Evolutionary conservation across 2,888 invertebrate species (phyloP), one percentile per base, ranked within the genome.

Genomic region (Drosophila limbata): DNA sequence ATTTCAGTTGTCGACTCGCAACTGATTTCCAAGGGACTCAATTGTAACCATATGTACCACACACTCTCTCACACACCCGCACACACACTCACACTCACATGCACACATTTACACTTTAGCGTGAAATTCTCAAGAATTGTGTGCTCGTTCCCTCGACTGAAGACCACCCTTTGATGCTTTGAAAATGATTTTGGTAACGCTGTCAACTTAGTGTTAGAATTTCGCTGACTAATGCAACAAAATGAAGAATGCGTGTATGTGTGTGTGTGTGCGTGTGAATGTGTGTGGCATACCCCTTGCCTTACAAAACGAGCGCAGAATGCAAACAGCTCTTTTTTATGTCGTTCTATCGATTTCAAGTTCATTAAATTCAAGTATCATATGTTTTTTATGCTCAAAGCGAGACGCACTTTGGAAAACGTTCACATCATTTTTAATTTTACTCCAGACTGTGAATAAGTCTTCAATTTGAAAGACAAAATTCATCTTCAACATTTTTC

Each of bases 181-280:
- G 65, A 53, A 79, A 77, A 31, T 15, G 48, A 33, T 61, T 69
- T 68, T 37, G 17, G 57, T 15, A 31, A 33, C 15, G 57, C 66
- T 86, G 81, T 70, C 81, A 70, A 71, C 61, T 78, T 68, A 80
- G 69, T 75, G 78, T 65, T 57, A 40, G 48, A 65, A 68, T 63
- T 78, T 63, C 44, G 57, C 62, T 69, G 79, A 65, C 63, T 62
- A 82, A 73, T 69, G 50, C 66, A 40, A 31, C 28, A 35, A 73
- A 73, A 31, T 53, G 48, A 35, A 53, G 31, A n/a, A 11, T 3
- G 15, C 15, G 39, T 15, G 19, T n/a, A n/a, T 47, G 17, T 15
- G 52, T 28, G 28, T 39, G 21, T 57, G 47, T 13, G 13, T 19
- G 5, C 5, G 25, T 25, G 25, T 17, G 40, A 21, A n/a, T 40